phyloP scores from a whole-genome alignment of 2,888 invertebrate species.

The Pristionchus arcanus region DNA sequence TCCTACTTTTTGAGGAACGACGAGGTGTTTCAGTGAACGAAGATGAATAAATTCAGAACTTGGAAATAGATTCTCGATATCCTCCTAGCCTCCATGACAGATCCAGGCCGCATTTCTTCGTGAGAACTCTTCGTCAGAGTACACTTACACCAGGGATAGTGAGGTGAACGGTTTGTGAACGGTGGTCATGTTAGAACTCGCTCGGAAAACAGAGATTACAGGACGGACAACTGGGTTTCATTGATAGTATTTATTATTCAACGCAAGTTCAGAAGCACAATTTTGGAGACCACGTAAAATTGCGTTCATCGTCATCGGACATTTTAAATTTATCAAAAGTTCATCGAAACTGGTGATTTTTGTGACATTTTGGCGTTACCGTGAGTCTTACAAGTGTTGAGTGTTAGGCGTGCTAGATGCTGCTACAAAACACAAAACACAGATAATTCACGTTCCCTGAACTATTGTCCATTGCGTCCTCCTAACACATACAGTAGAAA shows the following conservation, averaged over 20 bases:
- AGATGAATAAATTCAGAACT: background rate
- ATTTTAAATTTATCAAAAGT: no score
- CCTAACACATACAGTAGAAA: no score
- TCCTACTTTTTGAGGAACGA: background rate
- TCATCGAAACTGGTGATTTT: no score
- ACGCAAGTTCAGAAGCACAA: background rate
- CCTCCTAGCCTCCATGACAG: background rate
- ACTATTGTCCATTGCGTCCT: no score
- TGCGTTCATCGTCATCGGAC: no score
- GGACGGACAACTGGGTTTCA: background rate
- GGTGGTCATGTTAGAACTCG: background rate
- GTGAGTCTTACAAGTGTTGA: no score
- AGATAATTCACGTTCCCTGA: no score
- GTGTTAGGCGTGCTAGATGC: no score
- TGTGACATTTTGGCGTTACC: no score
- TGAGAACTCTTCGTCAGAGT: background rate
- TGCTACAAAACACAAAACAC: no score
- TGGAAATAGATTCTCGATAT: background rate
- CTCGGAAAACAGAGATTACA: background rate
- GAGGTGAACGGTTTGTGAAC: background rate
- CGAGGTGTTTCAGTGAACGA: conserved; percentile 2
- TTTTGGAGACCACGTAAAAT: background rate
- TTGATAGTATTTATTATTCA: background rate
- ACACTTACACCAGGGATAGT: background rate
- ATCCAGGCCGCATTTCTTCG: background rate